These are phyloP conservation scores for Pseudolaguvia tuberculata DNA, from an alignment of 2,113 vertebrate genomes.

Conservation along the genomic window DNA sequence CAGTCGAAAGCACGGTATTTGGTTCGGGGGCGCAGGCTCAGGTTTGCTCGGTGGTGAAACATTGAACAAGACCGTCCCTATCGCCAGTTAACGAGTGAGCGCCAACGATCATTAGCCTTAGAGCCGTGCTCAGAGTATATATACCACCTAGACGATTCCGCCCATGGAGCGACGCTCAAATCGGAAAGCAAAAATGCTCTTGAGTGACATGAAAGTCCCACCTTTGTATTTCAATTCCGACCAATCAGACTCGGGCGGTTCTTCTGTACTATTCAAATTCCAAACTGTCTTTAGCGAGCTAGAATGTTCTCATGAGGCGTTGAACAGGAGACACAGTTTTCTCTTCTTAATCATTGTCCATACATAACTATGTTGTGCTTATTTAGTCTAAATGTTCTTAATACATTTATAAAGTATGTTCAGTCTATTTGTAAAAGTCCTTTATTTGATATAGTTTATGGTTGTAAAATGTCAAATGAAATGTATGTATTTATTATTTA, in stretches of 20 bases:
- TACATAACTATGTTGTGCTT: neutral
- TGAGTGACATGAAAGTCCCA: conserved; percentile 66
- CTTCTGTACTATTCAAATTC: conserved; percentile 73
- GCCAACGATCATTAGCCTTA: conserved; percentile 72
- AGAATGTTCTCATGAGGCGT: conserved; percentile 69
- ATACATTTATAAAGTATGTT: neutral
- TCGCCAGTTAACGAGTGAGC: conserved; percentile 48
- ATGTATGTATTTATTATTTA: too few species aligned
- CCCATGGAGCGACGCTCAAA: conserved; percentile 58
- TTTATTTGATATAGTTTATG: neutral
- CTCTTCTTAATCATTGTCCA: neutral
- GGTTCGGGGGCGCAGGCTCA: conserved; percentile 53
- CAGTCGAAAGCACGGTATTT: conserved; percentile 50
- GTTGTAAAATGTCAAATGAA: too few species aligned
- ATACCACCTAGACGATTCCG: conserved; percentile 56
- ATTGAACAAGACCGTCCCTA: conserved; percentile 55
- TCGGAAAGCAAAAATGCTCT: neutral
- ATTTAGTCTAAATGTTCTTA: neutral
- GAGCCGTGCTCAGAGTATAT: conserved; percentile 63
- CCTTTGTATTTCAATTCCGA: conserved; percentile 45
- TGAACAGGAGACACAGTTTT: conserved; percentile 29
- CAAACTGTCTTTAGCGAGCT: conserved; percentile 67
- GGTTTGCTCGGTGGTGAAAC: conserved; percentile 62
- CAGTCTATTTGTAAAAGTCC: neutral
- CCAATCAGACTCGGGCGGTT: conserved; percentile 79